phyloP scores from a whole-genome alignment of 1,140 invertebrate species.

The Diabrotica virgifera region DNA sequence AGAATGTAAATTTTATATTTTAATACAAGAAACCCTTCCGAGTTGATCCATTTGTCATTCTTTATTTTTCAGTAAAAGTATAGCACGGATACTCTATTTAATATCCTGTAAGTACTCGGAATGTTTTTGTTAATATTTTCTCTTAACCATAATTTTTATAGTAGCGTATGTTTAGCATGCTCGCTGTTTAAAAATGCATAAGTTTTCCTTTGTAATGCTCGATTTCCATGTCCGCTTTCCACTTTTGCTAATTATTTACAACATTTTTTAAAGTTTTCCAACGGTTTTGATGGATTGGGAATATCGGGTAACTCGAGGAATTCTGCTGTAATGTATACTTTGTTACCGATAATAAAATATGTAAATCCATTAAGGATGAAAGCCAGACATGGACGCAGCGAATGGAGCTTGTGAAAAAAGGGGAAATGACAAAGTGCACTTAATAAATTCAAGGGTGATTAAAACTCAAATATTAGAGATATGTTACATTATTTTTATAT shows the following conservation, averaged over 20 bases:
- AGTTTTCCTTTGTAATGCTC: not conserved
- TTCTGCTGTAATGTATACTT: conserved; percentile 25
- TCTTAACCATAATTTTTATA: too few species aligned
- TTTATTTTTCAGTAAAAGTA: too few species aligned
- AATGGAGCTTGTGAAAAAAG: not conserved
- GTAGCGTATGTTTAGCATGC: too few species aligned
- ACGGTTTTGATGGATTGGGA: conserved; percentile 32
- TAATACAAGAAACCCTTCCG: too few species aligned
- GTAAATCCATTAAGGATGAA: conserved; percentile 31
- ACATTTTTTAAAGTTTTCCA: conserved; percentile 22
- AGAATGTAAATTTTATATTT: too few species aligned
- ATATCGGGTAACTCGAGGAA: conserved; percentile 24
- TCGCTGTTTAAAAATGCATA: not conserved
- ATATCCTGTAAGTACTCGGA: too few species aligned
- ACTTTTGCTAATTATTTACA: conserved; percentile 9
- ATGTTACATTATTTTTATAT: too few species aligned
- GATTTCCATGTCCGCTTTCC: conserved; percentile 6
- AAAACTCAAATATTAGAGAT: too few species aligned
- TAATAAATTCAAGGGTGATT: too few species aligned
- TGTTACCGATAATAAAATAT: conserved; percentile 33
- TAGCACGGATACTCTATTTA: too few species aligned
- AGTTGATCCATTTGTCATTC: too few species aligned
- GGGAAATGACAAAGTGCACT: conserved; percentile 1
- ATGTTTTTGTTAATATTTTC: too few species aligned
- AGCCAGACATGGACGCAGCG: conserved; percentile 6